Evolutionary conservation across 1,140 invertebrate genomes (phyloP).

Genomic region (Drosophila neocordata): DNA sequence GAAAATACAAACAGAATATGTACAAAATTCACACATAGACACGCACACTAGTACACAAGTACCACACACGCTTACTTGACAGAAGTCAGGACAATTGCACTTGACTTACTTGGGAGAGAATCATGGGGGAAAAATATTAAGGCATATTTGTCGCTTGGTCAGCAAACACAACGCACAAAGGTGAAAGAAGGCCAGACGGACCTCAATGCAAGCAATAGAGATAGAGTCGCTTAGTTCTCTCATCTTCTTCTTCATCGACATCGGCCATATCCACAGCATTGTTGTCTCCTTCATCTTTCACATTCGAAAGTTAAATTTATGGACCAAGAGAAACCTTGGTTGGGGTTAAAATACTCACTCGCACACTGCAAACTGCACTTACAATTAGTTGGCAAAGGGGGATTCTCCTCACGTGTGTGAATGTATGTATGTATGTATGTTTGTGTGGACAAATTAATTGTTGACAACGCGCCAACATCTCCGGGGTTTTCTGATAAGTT

Average conservation of each 20-base stretch:
- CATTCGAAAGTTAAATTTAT: constrained; percentile 50
- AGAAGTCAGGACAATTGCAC: constrained; percentile 61
- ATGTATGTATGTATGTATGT: constrained; percentile 12
- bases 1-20: constrained; percentile 40
- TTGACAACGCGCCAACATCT: constrained; percentile 61
- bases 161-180: constrained; percentile 41
- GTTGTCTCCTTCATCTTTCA: constrained; percentile 6
- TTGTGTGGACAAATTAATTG: constrained; percentile 66
- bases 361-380: constrained; percentile 30
- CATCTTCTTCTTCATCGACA: not conserved
- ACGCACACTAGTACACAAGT: constrained; percentile 29
- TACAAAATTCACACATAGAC: constrained; percentile 27
- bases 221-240: constrained; percentile 7
- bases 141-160: constrained; percentile 73
- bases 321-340: constrained; percentile 21
- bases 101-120: constrained; percentile 45
- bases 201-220: not conserved
- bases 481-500: constrained; percentile 36
- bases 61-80: constrained; percentile 28
- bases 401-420: constrained; percentile 25
- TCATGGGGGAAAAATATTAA: constrained; percentile 53
- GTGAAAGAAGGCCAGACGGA: constrained; percentile 36
- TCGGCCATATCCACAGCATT: not conserved
- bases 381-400: constrained; percentile 24
- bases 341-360: constrained; percentile 4